phyloP scores from a whole-genome alignment of 2,888 invertebrate genomes.

The Thecophora atra region DNA sequence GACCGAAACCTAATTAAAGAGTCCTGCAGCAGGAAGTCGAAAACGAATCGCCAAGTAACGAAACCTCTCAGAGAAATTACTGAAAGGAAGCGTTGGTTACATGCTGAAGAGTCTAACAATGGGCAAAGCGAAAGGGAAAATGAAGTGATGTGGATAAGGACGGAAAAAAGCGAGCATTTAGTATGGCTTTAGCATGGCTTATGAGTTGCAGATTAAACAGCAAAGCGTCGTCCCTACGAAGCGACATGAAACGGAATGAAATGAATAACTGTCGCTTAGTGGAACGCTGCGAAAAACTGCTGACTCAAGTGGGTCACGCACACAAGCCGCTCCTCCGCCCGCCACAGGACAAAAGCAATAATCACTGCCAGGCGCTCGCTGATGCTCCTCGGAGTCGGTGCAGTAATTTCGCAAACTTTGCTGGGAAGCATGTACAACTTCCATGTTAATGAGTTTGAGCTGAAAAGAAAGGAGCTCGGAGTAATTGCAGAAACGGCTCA shows the following conservation, averaged over 20 bases:
- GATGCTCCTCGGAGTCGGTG: not conserved
- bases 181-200: too few species aligned
- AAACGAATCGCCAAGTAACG: not conserved
- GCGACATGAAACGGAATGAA: not conserved
- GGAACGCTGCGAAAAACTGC: not conserved
- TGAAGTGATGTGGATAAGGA: too few species aligned
- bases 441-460: slow-evolving; percentile 5
- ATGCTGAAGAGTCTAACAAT: too few species aligned
- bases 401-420: not conserved
- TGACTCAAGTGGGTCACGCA: slow-evolving; percentile 5
- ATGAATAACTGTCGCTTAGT: not conserved
- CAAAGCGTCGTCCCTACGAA: not conserved
- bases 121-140: too few species aligned
- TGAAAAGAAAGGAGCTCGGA: not conserved
- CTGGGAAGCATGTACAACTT: not conserved
- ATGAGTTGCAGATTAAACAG: slow-evolving; percentile 2
- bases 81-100: not conserved
- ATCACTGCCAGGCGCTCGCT: slow-evolving; percentile 7
- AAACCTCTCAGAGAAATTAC: not conserved
- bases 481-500: too few species aligned
- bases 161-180: too few species aligned
- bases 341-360: not conserved
- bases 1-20: not conserved
- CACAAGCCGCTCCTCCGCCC: not conserved
- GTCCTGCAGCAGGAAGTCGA: not conserved